Conservation (phyloP, 1,140 invertebrate genomes). For the Nephotettix cincticeps region DNA sequence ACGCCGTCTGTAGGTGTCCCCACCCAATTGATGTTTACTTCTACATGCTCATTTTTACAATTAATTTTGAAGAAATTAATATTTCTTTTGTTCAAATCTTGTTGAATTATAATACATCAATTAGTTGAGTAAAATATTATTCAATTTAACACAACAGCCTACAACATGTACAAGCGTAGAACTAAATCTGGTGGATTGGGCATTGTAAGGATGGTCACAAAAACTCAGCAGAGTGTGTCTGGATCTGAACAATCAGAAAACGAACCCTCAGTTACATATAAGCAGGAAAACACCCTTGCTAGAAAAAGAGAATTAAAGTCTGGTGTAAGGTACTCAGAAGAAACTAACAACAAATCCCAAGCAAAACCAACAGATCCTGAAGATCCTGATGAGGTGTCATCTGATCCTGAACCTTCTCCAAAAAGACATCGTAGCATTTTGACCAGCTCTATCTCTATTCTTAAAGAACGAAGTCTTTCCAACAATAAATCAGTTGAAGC, state of each 20-base stretch:
- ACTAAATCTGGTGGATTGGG: conserved; percentile 4
- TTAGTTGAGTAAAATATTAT: no score
- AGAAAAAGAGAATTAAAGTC: neutral
- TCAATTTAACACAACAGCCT: no score
- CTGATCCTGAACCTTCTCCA: neutral
- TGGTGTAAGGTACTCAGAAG: neutral
- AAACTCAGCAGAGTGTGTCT: neutral
- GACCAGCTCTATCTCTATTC: neutral
- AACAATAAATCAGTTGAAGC: neutral
- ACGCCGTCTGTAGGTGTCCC: no score
- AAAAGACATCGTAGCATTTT: neutral
- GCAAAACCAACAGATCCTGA: neutral
- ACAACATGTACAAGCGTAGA: conserved; percentile 3
- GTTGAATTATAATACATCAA: no score
- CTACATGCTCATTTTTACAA: no score
- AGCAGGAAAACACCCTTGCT: neutral
- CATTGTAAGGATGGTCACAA: neutral
- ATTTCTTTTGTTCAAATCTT: no score
- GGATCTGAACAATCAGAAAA: neutral
- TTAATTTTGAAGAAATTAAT: no score
- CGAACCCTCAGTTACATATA: neutral
- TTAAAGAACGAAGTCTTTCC: neutral
- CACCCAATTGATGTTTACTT: no score
- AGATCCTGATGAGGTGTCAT: neutral
- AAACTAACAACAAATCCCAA: neutral